These are phyloP conservation scores for Kuschelorhynchus macadamiae DNA, from an alignment of 2,888 invertebrate species.

Conservation along the genomic window DNA sequence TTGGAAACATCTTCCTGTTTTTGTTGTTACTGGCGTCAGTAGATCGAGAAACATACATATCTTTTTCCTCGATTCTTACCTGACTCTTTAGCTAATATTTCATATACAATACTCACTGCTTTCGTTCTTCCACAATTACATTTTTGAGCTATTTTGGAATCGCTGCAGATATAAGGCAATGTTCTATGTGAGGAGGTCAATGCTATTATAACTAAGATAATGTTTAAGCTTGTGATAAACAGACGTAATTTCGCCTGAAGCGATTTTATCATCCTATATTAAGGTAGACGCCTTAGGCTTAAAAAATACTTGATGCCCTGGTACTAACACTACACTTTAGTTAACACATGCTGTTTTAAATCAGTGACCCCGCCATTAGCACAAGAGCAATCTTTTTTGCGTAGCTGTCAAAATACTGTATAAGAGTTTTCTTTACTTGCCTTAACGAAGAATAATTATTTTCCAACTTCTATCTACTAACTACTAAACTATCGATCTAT, in stretches of 20 bases:
- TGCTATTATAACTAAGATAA: not conserved
- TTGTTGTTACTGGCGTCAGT: not conserved
- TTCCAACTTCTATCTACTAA: too few species aligned
- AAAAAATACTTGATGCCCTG: too few species aligned
- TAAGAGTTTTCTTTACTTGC: too few species aligned
- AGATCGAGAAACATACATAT: not conserved
- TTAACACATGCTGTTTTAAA: too few species aligned
- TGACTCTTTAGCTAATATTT: not conserved
- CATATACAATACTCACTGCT: not conserved
- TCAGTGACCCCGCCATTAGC: too few species aligned
- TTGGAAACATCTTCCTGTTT: constrained; percentile 1
- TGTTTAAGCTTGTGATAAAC: not conserved
- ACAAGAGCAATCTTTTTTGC: too few species aligned
- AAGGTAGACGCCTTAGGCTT: too few species aligned
- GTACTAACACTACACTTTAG: too few species aligned
- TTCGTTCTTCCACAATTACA: not conserved
- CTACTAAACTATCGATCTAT: too few species aligned
- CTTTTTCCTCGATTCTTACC: not conserved
- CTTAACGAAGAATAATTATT: not conserved
- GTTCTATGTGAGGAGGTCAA: not conserved
- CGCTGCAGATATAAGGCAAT: not conserved
- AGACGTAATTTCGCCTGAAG: too few species aligned
- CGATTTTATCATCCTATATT: too few species aligned
- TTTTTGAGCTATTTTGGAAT: not conserved
- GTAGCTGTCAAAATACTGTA: too few species aligned